Conservation (phyloP, 2,797 vertebrate genomes). For the Spinus pinus region DNA sequence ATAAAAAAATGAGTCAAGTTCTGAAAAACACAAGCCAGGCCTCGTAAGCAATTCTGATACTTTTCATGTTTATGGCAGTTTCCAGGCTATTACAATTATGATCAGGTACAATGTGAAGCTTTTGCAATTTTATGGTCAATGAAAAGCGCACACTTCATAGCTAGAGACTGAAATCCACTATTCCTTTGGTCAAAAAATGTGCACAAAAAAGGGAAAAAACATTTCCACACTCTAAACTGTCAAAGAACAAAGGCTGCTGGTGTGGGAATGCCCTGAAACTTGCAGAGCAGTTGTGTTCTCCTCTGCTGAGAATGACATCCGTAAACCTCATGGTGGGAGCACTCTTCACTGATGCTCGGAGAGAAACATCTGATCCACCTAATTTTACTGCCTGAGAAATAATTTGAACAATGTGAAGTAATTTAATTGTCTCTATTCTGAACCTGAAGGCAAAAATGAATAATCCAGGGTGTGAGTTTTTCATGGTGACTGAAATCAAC, state of each 20-base stretch:
- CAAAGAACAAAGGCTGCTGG: background rate
- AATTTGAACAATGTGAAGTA: background rate
- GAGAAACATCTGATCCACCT: background rate
- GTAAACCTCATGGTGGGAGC: background rate
- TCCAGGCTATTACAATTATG: background rate
- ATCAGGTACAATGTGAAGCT: background rate
- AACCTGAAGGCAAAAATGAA: background rate
- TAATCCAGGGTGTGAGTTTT: background rate
- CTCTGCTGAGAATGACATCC: background rate
- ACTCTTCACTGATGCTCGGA: background rate
- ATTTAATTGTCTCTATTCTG: background rate
- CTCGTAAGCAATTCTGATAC: background rate
- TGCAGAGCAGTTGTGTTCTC: background rate
- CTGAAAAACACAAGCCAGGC: background rate
- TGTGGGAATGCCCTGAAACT: background rate
- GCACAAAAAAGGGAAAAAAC: background rate
- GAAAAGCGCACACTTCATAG: background rate
- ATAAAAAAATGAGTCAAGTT: background rate
- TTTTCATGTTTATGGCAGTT: background rate
- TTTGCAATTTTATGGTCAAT: background rate
- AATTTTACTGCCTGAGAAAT: background rate
- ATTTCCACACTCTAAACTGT: background rate
- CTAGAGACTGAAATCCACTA: background rate
- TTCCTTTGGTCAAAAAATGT: background rate
- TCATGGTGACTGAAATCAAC: background rate